These are phyloP conservation scores for Empidonax traillii DNA, from an alignment of 2,113 vertebrate species.

Conservation along the genomic window DNA sequence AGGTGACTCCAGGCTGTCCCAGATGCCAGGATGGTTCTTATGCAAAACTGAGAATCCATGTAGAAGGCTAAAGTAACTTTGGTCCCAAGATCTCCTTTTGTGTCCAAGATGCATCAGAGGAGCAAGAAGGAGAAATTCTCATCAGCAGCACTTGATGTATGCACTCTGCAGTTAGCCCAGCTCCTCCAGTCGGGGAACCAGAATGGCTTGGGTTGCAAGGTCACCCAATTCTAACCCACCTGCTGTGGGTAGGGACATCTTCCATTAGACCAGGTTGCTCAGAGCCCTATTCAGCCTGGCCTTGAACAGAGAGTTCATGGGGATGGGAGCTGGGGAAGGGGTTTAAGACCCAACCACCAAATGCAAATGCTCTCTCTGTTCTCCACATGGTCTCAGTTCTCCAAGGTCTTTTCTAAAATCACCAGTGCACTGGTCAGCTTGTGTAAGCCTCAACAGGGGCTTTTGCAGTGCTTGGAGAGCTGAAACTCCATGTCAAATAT, in stretches of 20 bases:
- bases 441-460: background rate
- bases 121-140: background rate
- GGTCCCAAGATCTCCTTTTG: background rate
- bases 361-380: background rate
- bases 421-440: background rate
- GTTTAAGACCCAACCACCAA: background rate
- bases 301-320: background rate
- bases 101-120: background rate
- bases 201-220: background rate
- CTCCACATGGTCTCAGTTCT: background rate
- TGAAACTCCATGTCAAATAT: background rate
- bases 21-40: background rate
- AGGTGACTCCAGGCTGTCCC: background rate
- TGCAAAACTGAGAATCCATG: background rate
- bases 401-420: background rate
- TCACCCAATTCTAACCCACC: background rate
- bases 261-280: background rate
- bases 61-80: background rate
- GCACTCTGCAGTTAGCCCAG: background rate
- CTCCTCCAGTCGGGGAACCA: background rate
- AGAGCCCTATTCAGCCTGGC: background rate
- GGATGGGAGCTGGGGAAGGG: background rate
- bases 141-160: background rate
- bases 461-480: background rate
- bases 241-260: background rate